These are phyloP conservation scores for Lasioglossum calceatum DNA, from an alignment of 2,888 invertebrate genomes.

Conservation along the genomic window DNA sequence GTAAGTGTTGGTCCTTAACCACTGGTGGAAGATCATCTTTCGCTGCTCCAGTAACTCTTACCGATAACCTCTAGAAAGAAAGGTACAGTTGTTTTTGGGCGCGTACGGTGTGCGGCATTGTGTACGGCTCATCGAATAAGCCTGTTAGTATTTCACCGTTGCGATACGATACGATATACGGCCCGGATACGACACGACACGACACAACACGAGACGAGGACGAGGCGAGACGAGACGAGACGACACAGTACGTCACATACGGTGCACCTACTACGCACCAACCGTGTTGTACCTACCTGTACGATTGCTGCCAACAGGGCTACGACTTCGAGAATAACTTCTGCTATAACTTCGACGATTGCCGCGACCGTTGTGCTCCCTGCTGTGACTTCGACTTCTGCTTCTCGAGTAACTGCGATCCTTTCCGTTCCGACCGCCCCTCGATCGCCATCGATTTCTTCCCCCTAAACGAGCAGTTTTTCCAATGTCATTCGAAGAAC, in stretches of 20 bases:
- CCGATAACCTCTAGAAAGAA: slow-evolving; percentile 80
- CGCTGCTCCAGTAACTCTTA: slow-evolving; percentile 83
- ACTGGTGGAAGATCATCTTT: slow-evolving; percentile 78
- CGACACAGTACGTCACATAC: not conserved
- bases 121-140: not conserved
- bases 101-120: not conserved
- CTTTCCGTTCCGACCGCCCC: slow-evolving; percentile 78
- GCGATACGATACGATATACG: not conserved
- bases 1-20: slow-evolving; percentile 49
- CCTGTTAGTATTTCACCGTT: not conserved
- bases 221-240: not conserved
- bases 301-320: slow-evolving; percentile 80
- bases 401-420: slow-evolving; percentile 82
- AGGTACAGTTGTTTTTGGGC: slow-evolving; percentile 35
- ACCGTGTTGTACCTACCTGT: slow-evolving; percentile 73
- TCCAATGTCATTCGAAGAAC: not conserved
- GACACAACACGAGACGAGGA: not conserved
- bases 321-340: slow-evolving; percentile 83
- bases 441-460: slow-evolving; percentile 82
- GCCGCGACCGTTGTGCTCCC: slow-evolving; percentile 80
- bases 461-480: slow-evolving; percentile 71
- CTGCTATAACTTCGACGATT: slow-evolving; percentile 82
- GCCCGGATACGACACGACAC: not conserved
- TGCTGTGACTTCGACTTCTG: slow-evolving; percentile 80
- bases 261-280: not conserved